phyloP scores from a whole-genome alignment of 2,888 invertebrate species.

The Aproaerema taeniolella region DNA sequence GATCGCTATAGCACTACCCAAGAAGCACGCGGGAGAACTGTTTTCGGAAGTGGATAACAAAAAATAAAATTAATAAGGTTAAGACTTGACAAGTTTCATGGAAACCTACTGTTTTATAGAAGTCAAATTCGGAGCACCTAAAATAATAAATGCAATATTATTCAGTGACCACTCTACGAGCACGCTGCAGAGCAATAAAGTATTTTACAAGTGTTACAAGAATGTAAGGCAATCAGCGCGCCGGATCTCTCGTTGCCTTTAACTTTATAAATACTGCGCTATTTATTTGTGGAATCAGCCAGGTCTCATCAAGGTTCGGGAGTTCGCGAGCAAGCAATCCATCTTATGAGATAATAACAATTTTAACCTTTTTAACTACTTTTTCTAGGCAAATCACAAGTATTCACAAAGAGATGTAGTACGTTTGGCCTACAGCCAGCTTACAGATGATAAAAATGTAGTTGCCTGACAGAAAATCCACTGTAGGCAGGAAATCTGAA shows the following conservation, averaged over 20 bases:
- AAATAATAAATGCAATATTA: constrained; percentile 1
- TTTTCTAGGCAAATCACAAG: background rate
- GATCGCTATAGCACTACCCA: too few relatives aligned
- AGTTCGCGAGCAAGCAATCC: constrained; percentile 16
- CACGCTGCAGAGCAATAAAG: constrained; percentile 62
- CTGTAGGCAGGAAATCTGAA: too few relatives aligned
- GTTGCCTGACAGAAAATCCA: too few relatives aligned
- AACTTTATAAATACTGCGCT: constrained; percentile 74
- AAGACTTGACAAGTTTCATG: background rate
- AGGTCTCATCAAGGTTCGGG: constrained; percentile 53
- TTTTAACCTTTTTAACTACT: too few relatives aligned
- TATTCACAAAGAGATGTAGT: too few relatives aligned
- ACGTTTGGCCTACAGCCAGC: too few relatives aligned
- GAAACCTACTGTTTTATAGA: too few relatives aligned
- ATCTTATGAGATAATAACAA: background rate
- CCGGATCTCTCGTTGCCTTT: constrained; percentile 60
- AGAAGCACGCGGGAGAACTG: too few relatives aligned
- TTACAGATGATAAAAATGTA: too few relatives aligned
- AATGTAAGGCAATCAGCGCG: constrained; percentile 58
- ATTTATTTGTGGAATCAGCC: constrained; percentile 74
- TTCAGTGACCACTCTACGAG: constrained; percentile 31
- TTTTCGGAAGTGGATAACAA: too few relatives aligned
- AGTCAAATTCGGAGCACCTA: background rate
- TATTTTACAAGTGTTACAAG: constrained; percentile 76
- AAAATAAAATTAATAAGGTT: too few relatives aligned